phyloP scores from a whole-genome alignment of 2,113 vertebrate genomes.

The Amblyopsis rosae region DNA sequence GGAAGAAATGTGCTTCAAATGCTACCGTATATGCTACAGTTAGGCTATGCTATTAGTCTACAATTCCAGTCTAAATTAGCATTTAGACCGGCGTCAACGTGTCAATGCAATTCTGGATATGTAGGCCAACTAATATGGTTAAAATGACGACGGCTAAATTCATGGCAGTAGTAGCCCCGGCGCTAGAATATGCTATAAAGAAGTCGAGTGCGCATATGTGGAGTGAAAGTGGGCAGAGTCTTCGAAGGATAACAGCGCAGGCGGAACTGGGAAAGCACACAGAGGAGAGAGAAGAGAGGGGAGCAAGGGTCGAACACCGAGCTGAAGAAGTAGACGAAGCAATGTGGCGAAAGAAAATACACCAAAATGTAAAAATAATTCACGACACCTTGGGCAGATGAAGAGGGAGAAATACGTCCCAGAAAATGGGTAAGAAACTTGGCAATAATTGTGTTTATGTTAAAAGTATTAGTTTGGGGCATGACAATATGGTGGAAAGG shows the following conservation, averaged over 20 bases:
- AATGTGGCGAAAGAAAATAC: conserved; percentile 30
- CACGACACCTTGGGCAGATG: conserved; percentile 31
- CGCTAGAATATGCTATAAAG: conserved; percentile 58
- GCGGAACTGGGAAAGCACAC: conserved; percentile 62
- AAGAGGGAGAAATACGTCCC: conserved; percentile 39
- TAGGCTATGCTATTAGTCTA: no score
- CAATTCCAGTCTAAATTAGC: no score
- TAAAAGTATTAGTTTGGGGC: conserved; percentile 29
- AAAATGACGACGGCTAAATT: not conserved
- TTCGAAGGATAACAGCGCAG: conserved; percentile 64
- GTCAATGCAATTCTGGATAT: no score
- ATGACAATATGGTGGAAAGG: conserved; percentile 79
- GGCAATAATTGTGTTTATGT: conserved; percentile 32
- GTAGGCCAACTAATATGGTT: no score
- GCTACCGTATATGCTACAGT: no score
- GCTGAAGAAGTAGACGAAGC: not conserved
- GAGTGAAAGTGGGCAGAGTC: conserved; percentile 73
- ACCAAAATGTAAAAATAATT: conserved; percentile 55
- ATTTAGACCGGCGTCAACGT: no score
- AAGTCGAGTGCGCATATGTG: conserved; percentile 72
- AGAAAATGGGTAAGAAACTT: conserved; percentile 71
- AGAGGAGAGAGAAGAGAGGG: conserved; percentile 53
- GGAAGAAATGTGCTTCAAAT: no score
- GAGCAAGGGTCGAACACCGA: conserved; percentile 21
- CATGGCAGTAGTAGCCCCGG: conserved; percentile 45